These are phyloP conservation scores for Hassar affinis DNA, from an alignment of 2,113 vertebrate genomes.

Conservation along the genomic window DNA sequence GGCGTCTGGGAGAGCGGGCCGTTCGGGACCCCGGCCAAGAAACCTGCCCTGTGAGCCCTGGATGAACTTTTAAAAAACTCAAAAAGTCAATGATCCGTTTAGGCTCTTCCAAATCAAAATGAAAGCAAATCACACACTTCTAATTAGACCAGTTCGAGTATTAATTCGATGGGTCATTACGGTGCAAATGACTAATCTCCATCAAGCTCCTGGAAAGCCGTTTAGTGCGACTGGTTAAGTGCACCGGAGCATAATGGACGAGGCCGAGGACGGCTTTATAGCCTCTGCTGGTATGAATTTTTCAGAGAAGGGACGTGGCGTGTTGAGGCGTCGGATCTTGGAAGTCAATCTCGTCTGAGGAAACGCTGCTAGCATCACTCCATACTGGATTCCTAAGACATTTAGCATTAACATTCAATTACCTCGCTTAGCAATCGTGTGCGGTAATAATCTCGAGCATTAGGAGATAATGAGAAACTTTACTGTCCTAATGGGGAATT, in stretches of 20 bases:
- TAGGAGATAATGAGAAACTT: slow-evolving; percentile 7
- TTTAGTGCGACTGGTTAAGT: slow-evolving; percentile 39
- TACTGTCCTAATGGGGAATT: background rate
- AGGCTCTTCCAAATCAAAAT: slow-evolving; percentile 50
- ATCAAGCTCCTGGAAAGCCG: slow-evolving; percentile 47
- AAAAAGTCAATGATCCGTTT: slow-evolving; percentile 56
- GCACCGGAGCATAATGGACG: slow-evolving; percentile 31
- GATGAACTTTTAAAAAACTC: slow-evolving; percentile 52
- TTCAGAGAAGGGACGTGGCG: background rate
- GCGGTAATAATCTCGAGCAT: background rate
- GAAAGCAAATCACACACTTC: slow-evolving; percentile 58
- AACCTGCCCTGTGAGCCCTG: slow-evolving; percentile 41
- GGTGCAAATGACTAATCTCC: slow-evolving; percentile 53
- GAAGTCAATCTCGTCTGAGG: background rate
- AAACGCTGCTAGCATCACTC: slow-evolving; percentile 1
- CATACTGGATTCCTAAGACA: background rate
- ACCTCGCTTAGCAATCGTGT: slow-evolving; percentile 15
- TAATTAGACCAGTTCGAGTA: slow-evolving; percentile 65
- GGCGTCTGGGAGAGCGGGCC: slow-evolving; percentile 36
- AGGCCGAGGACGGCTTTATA: slow-evolving; percentile 19
- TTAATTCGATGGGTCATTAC: slow-evolving; percentile 61
- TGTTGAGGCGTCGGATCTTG: background rate
- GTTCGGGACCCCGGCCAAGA: slow-evolving; percentile 50
- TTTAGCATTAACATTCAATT: slow-evolving; percentile 9
- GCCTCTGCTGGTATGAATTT: background rate